phyloP scores from a whole-genome alignment of 2,113 vertebrate genomes.

The Antennarius striatus region DNA sequence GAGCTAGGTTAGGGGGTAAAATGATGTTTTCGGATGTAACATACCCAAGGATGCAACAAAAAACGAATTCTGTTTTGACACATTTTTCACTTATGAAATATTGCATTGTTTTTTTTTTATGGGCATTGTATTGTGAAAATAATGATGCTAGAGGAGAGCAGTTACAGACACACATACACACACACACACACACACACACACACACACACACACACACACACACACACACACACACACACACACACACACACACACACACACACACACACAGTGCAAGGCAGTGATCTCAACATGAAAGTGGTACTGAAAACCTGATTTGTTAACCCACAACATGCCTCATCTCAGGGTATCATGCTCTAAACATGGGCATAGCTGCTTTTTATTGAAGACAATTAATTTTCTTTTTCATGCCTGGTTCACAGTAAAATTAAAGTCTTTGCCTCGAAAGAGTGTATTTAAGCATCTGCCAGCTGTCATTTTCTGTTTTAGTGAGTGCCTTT shows the following conservation, averaged over 20 bases:
- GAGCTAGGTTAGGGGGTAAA: constrained; percentile 20
- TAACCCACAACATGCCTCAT: constrained; percentile 42
- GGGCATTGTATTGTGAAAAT: no score
- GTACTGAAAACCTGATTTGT: no score
- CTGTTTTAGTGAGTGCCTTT: constrained; percentile 17
- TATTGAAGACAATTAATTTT: constrained; percentile 44
- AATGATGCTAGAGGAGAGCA: no score
- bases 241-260: no score
- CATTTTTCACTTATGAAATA: constrained; percentile 34
- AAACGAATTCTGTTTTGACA: constrained; percentile 50
- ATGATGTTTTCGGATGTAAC: not conserved
- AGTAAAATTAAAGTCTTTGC: constrained; percentile 16
- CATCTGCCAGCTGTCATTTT: constrained; percentile 40
- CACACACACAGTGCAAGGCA: no score
- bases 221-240: no score
- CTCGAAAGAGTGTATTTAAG: constrained; percentile 37
- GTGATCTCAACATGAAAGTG: no score
- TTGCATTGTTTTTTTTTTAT: constrained; percentile 12
- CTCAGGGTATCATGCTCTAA: constrained; percentile 44
- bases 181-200: no score
- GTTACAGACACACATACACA: no score
- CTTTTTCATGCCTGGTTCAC: constrained; percentile 17
- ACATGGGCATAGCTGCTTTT: constrained; percentile 27
- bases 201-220: constrained; percentile 5
- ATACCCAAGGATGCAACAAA: constrained; percentile 32